Evolutionary conservation across 2,113 vertebrate genomes (phyloP).

Genomic region (Notiomystis cincta): DNA sequence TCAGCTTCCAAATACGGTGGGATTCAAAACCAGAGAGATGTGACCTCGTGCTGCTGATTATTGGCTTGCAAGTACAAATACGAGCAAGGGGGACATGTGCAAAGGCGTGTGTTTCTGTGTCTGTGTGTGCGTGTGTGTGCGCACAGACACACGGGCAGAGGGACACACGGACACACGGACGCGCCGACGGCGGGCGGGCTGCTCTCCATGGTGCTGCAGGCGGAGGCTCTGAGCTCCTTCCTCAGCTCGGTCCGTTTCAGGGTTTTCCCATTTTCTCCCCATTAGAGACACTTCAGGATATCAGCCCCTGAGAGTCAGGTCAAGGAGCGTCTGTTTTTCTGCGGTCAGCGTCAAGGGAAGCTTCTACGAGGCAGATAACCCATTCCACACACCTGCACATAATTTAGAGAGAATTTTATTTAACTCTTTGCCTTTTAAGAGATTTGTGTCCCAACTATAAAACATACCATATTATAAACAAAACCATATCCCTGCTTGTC

Average conservation of each 20-base stretch:
- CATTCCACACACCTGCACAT: background rate
- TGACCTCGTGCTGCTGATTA: background rate
- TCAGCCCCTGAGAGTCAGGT: background rate
- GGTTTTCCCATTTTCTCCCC: background rate
- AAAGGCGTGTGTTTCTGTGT: background rate
- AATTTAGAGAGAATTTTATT: background rate
- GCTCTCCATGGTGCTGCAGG: constrained; percentile 62
- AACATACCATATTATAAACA: background rate
- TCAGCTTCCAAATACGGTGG: background rate
- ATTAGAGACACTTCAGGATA: background rate
- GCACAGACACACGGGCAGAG: fast-evolving
- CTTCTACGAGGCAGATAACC: background rate
- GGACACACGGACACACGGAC: fast-evolving
- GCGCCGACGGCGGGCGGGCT: fast-evolving
- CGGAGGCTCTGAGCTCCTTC: fast-evolving
- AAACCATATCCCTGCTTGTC: fast-evolving
- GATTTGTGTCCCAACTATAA: background rate
- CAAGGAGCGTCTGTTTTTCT: background rate
- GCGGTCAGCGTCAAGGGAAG: background rate
- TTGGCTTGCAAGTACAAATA: background rate
- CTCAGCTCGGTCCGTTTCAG: fast-evolving
- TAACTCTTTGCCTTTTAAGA: background rate
- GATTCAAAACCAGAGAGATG: background rate
- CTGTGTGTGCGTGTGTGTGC: fast-evolving
- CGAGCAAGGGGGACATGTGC: fast-evolving